These are phyloP conservation scores for Rousettus madagascariensis DNA, from an alignment of 2,797 vertebrate species.

Conservation along the genomic window DNA sequence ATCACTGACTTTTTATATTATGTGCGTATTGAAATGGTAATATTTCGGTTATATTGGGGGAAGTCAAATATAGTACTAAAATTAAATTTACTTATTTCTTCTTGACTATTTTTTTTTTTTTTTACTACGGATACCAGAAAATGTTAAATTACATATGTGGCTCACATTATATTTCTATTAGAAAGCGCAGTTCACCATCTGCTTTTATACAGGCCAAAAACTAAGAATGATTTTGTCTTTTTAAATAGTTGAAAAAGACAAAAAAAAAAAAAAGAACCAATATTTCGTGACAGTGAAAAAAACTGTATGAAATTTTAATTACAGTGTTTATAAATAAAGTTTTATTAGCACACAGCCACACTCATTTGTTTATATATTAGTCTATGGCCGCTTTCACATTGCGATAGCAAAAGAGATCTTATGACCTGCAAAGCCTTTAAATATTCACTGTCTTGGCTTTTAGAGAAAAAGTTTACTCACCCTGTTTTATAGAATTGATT, in stretches of 20 bases:
- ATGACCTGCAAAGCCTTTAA: not conserved
- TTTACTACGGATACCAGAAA: not conserved
- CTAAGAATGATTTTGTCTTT: slow-evolving; percentile 22
- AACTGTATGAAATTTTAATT: not conserved
- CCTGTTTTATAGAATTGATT: not conserved
- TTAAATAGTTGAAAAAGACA: not conserved
- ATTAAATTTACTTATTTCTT: not conserved
- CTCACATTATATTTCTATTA: not conserved
- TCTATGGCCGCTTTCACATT: not conserved
- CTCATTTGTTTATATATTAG: not conserved
- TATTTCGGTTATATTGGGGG: not conserved
- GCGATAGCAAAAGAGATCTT: not conserved
- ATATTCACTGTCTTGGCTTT: not conserved
- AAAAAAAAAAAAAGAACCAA: not conserved
- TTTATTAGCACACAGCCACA: not conserved
- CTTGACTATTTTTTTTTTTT: not conserved
- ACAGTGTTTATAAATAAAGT: not conserved
- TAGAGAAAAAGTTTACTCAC: not conserved
- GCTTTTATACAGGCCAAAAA: not conserved
- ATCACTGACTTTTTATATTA: not conserved
- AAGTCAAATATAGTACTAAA: slow-evolving; percentile 4
- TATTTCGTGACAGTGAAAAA: slow-evolving; percentile 25
- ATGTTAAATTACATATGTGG: slow-evolving; percentile 5
- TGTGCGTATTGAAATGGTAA: not conserved
- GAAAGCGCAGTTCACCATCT: not conserved